Conservation (phyloP, 2,113 vertebrate genomes). For the Pelvicachromis taeniatus region DNA sequence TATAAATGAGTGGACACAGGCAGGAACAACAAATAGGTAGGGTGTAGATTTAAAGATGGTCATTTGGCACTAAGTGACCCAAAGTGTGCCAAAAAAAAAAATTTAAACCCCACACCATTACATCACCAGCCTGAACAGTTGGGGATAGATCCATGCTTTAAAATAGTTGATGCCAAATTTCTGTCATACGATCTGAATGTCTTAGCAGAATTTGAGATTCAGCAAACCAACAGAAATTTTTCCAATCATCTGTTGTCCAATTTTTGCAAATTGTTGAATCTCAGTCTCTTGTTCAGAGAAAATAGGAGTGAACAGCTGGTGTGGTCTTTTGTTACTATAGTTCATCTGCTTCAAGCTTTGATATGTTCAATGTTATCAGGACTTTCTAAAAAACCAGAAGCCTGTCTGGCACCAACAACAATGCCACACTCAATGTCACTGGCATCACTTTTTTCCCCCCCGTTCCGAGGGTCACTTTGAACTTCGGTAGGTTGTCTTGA, state of each 20-base stretch:
- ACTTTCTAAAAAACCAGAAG: neutral
- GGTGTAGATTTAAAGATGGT: neutral
- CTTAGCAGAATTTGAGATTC: neutral
- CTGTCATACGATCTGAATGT: neutral
- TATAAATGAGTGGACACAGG: neutral
- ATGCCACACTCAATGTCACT: neutral
- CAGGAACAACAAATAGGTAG: neutral
- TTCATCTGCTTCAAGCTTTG: neutral
- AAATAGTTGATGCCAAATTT: neutral
- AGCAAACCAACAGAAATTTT: neutral
- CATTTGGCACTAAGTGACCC: neutral
- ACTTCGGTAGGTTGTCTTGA: neutral
- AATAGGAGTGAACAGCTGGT: neutral
- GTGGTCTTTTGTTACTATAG: neutral
- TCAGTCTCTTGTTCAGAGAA: neutral
- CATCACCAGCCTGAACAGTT: neutral
- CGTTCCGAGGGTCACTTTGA: no score
- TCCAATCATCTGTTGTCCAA: neutral
- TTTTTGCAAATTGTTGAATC: neutral
- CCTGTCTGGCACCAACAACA: neutral
- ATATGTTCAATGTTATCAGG: neutral
- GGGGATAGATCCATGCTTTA: neutral
- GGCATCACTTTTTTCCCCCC: neutral
- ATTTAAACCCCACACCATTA: no score
- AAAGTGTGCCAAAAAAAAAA: no score